Evolutionary conservation across 2,113 vertebrate species (phyloP), one percentile per base, ranked within the genome.

Genomic region (Climacteris rufus): DNA sequence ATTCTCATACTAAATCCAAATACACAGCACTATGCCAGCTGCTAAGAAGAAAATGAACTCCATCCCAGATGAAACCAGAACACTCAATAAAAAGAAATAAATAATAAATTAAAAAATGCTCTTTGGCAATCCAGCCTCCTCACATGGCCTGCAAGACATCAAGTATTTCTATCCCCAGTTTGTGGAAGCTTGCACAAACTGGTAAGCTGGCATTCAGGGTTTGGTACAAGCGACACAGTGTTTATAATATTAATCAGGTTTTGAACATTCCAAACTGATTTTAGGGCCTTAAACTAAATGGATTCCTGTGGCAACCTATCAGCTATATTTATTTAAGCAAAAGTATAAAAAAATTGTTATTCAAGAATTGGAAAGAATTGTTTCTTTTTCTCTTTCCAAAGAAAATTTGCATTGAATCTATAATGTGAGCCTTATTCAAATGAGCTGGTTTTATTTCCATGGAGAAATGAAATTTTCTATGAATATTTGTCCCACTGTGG

Each of bases 131-230:
- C 64, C 35, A 93, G 9, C 16, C 30, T 93, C 44, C 30, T 83
- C 47, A 63, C 0, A 4, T 24, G 42, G 42, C 35, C 42, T 71
- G 21, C 2, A 33, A 83, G n/a, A 66, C 3, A 2, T 5, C 0
- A 10, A 71, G 3, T 25, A 44, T 50, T 72, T 79, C 35, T 56
- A 24, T 14, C 12, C 28, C 9, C 1, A 0, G 5, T 65, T 70
- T 45, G 24, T 61, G 31, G 37, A 79, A 82, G 7, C 15, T 42
- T 92, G 21, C 10, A 66, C 14, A 78, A 94, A 70, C 10, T 74
- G 5, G 35, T 50, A 75, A 78, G 4, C 6, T 61, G 45, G 22
- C 8, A 77, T 7, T 47, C 5, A 5, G 18, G 10, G 16, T 65
- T 50, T 70, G 45, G 61, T 20, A 39, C 2, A 7, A 75, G 17